phyloP scores from a whole-genome alignment of 2,888 invertebrate species.

The Trissoscelio sp. region DNA sequence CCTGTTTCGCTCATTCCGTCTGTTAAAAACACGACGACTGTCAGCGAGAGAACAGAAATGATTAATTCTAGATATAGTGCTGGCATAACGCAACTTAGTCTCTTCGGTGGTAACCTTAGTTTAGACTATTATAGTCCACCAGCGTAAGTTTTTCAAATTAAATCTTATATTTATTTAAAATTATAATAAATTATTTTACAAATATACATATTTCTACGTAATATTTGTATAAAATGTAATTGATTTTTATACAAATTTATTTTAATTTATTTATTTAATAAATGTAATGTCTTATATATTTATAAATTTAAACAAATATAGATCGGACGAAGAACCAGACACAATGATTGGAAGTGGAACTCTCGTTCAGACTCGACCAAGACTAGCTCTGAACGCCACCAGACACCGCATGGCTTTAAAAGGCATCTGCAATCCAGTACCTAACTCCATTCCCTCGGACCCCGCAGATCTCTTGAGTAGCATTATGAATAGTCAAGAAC shows the following conservation, averaged over 20 bases:
- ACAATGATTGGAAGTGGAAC: slow-evolving; percentile 73
- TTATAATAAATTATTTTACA: background rate
- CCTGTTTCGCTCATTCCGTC: slow-evolving; percentile 69
- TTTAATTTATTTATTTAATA: background rate
- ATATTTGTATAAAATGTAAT: no score
- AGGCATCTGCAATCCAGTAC: slow-evolving; percentile 72
- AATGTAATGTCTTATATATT: no score
- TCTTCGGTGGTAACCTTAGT: slow-evolving; percentile 88
- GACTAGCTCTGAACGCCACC: slow-evolving; percentile 74
- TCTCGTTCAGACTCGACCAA: slow-evolving; percentile 74
- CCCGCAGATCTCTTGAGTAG: slow-evolving; percentile 87
- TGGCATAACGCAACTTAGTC: slow-evolving; percentile 85
- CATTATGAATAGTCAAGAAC: slow-evolving; percentile 89
- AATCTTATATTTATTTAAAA: background rate
- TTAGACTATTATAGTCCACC: slow-evolving; percentile 86
- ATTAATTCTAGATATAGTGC: slow-evolving; percentile 79
- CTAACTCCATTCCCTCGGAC: slow-evolving; percentile 40
- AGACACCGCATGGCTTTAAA: slow-evolving; percentile 79
- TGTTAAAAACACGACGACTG: slow-evolving; percentile 68
- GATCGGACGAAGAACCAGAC: slow-evolving; percentile 73
- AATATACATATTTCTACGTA: background rate
- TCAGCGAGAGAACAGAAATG: slow-evolving; percentile 70
- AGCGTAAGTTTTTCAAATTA: slow-evolving; percentile 75
- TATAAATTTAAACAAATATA: no score
- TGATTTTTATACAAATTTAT: background rate